A percentile compares a stretch with the other conserved stretches of the same genome.
Evolutionary conservation across 2,888 invertebrate genomes (phyloP).

Genomic region (Xestia sexstrigata): DNA sequence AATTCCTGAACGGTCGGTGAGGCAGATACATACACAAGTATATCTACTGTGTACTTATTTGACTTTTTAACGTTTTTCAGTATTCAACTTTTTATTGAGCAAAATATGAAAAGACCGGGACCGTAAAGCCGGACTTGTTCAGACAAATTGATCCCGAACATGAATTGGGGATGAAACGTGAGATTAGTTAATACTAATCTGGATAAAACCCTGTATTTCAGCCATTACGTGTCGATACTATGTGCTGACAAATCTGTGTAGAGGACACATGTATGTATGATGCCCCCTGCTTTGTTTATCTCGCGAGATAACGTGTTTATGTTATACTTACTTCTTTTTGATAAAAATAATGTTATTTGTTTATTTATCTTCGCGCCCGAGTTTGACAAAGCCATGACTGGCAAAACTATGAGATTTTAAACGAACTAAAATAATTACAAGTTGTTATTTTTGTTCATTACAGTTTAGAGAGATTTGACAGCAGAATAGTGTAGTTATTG

Average conservation of each 20-base stretch:
- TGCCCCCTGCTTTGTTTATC: conserved; percentile 47
- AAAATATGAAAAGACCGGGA: background rate
- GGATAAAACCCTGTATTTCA: background rate
- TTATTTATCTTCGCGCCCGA: conserved; percentile 4
- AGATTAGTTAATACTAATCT: background rate
- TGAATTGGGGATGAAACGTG: no score
- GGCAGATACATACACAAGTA: no score
- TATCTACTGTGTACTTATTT: no score
- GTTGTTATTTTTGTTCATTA: background rate
- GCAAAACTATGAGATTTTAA: background rate
- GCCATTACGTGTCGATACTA: conserved; percentile 17
- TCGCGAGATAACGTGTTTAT: conserved; percentile 47
- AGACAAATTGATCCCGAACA: background rate
- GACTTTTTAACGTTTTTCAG: no score
- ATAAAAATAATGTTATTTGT: conserved; percentile 41
- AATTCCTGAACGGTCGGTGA: background rate
- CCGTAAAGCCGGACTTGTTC: background rate
- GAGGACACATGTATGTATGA: conserved; percentile 9
- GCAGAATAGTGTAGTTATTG: background rate
- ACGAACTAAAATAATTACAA: background rate
- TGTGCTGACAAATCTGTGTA: conserved; percentile 34
- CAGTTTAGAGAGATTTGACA: background rate
- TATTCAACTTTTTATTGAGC: background rate
- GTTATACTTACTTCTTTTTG: conserved; percentile 10
- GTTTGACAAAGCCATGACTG: conserved; percentile 18